Conservation (phyloP, 2,113 vertebrate species). For the Cryptoleucopteryx plumbea region DNA sequence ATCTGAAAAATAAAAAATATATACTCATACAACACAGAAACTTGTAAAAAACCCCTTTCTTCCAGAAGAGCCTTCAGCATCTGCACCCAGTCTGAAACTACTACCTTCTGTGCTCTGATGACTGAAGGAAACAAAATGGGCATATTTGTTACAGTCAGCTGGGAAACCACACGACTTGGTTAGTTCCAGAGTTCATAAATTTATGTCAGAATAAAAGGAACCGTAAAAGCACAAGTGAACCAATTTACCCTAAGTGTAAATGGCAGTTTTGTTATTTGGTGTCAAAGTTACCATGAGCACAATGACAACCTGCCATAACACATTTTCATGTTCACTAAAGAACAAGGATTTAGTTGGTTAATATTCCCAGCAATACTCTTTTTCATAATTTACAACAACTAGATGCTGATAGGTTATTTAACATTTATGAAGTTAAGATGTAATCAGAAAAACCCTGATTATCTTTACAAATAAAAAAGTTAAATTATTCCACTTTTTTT, state of each 20-base stretch:
- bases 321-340: slow-evolving; percentile 81
- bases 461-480: slow-evolving; percentile 99
- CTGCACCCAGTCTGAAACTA: slow-evolving; percentile 59
- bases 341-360: slow-evolving; percentile 86
- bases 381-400: slow-evolving; percentile 99
- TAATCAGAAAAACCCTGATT: slow-evolving; percentile 98
- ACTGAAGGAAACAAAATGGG: slow-evolving; percentile 68
- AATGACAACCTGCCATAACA: slow-evolving; percentile 83
- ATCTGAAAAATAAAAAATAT: background rate
- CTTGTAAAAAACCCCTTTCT: background rate
- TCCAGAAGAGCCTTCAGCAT: slow-evolving; percentile 28
- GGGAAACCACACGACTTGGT: slow-evolving; percentile 67
- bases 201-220: slow-evolving; percentile 73
- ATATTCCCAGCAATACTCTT: slow-evolving; percentile 91
- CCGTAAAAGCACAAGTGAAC: slow-evolving; percentile 69
- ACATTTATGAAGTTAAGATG: slow-evolving; percentile 99
- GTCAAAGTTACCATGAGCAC: slow-evolving; percentile 77
- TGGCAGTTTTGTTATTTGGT: slow-evolving; percentile 85
- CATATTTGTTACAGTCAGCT: slow-evolving; percentile 74
- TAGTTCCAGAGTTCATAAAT: slow-evolving; percentile 77
- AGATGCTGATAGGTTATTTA: slow-evolving; percentile 99
- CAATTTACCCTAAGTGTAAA: slow-evolving; percentile 81
- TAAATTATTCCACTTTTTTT: slow-evolving; percentile 93
- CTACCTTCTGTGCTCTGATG: slow-evolving; percentile 33
- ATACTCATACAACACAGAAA: background rate